Evolutionary conservation across 1,140 invertebrate species (phyloP), one percentile per base, ranked within the genome.

Genomic region (Leptinotarsa lineolata): DNA sequence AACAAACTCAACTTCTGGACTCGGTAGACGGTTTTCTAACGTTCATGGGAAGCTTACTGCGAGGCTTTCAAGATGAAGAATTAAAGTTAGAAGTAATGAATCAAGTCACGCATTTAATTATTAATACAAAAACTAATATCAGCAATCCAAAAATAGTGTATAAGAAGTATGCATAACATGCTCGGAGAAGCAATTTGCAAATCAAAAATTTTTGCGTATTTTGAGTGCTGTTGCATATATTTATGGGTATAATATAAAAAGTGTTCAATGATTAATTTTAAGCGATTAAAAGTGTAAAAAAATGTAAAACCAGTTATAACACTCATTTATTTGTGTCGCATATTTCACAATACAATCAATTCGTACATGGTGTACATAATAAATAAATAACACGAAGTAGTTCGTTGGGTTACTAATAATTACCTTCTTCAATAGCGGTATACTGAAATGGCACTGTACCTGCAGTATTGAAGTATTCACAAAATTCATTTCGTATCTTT

Each of bases 401-500:
- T 18, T 58, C 54, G 54, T 58, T 4, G 2, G 15, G 54, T 58
- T 58, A 58, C 54, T 58, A 58, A 58, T 16, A 58, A 1, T 15
- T 15, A 20, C 54, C 12, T 58, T 11, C 16, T 20, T 58, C 54
- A 58, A 58, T 58, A 58, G 54, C 13, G 18, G 54, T 58, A 15
- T 58, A 58, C 6, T 58, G 54, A 20, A 58, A 58, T 58, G 54
- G 54, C 54, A 58, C 54, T 58, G 18, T 15, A 11, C 54, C 54
- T 58, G 54, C 54, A 58, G 54, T 58, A 58, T 58, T 58, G 54
- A 58, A 58, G 54, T 58, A 58, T 58, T 58, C 54, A 58, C 54
- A 58, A 58, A 58, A 58, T 58, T 58, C 18, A 58, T 58, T 20
- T 58, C 13, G 12, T 20, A 58, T 20, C 12, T 58, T 20, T 58